Percentiles rank a stretch among this genome's conserved stretches.
These are phyloP conservation scores for Bufotes viridis DNA, from an alignment of 2,797 vertebrate species.

Conservation along the genomic window DNA sequence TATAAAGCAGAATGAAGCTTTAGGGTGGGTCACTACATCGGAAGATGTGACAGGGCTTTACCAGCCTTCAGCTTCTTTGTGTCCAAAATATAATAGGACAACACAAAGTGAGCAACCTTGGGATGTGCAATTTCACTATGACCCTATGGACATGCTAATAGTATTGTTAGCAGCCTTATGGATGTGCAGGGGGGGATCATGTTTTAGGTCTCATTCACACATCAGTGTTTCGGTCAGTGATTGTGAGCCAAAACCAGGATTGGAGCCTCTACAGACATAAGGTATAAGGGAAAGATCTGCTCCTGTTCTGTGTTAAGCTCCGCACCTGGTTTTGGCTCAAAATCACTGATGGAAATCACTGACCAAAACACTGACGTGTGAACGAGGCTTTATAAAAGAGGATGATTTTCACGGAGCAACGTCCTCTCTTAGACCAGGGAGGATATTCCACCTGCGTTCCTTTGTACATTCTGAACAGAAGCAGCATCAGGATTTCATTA, in stretches of 20 bases:
- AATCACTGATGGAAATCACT: too few relatives aligned
- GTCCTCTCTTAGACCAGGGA: background rate
- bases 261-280: too few relatives aligned
- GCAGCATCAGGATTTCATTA: constrained; percentile 30
- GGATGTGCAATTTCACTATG: constrained; percentile 81
- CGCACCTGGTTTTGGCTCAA: too few relatives aligned
- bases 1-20: constrained; percentile 84
- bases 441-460: background rate
- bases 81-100: constrained; percentile 89
- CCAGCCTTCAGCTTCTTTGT: constrained; percentile 91
- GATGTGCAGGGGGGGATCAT: constrained; percentile 80
- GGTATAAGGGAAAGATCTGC: too few relatives aligned
- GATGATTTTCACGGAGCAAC: constrained; percentile 73
- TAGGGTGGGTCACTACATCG: constrained; percentile 83
- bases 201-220: constrained; percentile 75
- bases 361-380: too few relatives aligned
- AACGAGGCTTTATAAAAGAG: too few relatives aligned
- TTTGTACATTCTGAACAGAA: constrained; percentile 22
- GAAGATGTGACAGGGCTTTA: constrained; percentile 93
- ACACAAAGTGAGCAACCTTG: constrained; percentile 90
- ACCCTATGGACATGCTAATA: constrained; percentile 98
- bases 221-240: too few relatives aligned
- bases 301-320: too few relatives aligned
- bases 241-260: too few relatives aligned
- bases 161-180: constrained; percentile 86